phyloP scores from a whole-genome alignment of 2,888 invertebrate species.

The Marronus borbonicus region DNA sequence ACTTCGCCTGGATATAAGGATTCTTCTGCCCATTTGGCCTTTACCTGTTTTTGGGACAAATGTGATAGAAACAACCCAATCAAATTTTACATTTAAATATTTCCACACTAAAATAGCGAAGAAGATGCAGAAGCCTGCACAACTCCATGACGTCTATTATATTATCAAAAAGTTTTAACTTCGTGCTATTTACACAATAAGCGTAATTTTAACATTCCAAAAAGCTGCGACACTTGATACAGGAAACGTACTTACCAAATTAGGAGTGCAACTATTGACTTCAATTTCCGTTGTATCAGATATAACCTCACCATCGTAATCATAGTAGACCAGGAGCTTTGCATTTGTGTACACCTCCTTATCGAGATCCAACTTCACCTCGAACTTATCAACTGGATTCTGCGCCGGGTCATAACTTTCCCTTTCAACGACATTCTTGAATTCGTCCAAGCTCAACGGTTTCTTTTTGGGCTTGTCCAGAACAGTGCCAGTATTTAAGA shows the following conservation, averaged over 20 bases:
- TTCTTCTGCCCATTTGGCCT: slow-evolving; percentile 70
- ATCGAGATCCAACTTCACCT: slow-evolving; percentile 81
- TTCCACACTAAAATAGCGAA: no score
- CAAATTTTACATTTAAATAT: no score
- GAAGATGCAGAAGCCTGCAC: no score
- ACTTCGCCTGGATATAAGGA: slow-evolving; percentile 71
- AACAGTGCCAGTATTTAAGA: neutral
- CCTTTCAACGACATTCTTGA: slow-evolving; percentile 15
- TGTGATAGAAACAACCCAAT: no score
- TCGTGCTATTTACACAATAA: no score
- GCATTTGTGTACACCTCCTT: slow-evolving; percentile 73
- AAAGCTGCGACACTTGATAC: no score
- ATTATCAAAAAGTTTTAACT: no score
- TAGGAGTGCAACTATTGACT: slow-evolving; percentile 12
- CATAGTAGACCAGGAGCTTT: slow-evolving; percentile 44
- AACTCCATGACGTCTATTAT: no score
- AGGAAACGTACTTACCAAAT: slow-evolving; percentile 53
- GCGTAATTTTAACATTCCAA: no score
- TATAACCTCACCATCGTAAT: slow-evolving; percentile 27
- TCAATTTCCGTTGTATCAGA: slow-evolving; percentile 19
- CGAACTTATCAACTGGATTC: slow-evolving; percentile 68
- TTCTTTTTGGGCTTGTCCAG: slow-evolving; percentile 6
- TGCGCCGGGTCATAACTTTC: slow-evolving; percentile 59
- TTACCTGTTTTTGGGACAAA: slow-evolving; percentile 59
- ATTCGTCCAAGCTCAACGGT: slow-evolving; percentile 8